Base-by-base conservation (phyloP, 2,888 invertebrate species). In the Subacronicta megacephala region DNA sequence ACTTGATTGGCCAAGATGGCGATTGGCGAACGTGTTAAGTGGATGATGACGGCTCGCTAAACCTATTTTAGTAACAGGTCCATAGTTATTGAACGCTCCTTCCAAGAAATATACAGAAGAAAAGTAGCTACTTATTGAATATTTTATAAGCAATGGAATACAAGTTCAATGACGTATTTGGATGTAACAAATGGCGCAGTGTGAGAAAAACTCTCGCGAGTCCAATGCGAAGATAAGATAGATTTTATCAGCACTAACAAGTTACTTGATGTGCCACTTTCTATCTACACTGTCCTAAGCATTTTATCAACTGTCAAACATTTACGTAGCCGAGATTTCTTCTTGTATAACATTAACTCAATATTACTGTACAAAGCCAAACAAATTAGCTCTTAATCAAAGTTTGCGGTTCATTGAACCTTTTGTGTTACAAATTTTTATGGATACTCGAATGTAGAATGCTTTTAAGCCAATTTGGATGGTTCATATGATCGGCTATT, bases 1-100 rank as follows among this genome's bases (percentile, higher is more conserved):
- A 91, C 88, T 88, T 90, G 90, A 92, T 92, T 90, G 89, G 81
- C 80, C 83, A 90, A 88, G 88, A 90, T 89, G 90, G 88, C 90
- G 88, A 85, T 85, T 85, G 73, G 87, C 85, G 80, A 89, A 89
- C 84, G 90, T 90, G 90, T 83, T 92, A 92, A 92, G 89, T 92
- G 90, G 87, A 90, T 91, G 90, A 92, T 92, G 89, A 85, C 86
- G 78, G 85, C 75, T 75, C 65, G 77, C 76, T 78, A 78, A 82
- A 80, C 79, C 80, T 83, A 83, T 82, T 83, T 83, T 80, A 81
- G 66, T 67, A 84, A 70, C 64, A 62, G 65, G 64, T 69, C 52
- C 60, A 57, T 41, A 65, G 62, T 56, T 62, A 67, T 70, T 46
- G 37, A 26, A 44, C 38, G 42, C 20, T 17, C 16, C 26, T 67